phyloP scores from a whole-genome alignment of 2,888 invertebrate genomes.

The Empis livida region DNA sequence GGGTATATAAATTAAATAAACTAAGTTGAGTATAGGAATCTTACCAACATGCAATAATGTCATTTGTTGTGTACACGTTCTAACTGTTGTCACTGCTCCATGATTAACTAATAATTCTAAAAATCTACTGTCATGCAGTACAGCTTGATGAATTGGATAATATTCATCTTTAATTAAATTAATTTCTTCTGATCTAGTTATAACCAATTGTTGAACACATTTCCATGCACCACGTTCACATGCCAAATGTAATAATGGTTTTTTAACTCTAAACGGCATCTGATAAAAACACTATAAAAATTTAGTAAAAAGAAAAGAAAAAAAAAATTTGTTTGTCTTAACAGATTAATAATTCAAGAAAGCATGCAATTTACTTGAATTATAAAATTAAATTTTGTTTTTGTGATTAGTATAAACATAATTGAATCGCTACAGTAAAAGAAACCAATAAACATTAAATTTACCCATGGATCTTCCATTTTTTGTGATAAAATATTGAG shows the following conservation, averaged over 20 bases:
- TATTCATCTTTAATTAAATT: slow-evolving; percentile 61
- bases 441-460: background rate
- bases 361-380: background rate
- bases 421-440: no score
- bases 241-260: slow-evolving; percentile 52
- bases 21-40: no score
- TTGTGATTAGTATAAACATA: background rate
- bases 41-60: slow-evolving; percentile 49
- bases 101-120: slow-evolving; percentile 49
- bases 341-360: slow-evolving; percentile 4
- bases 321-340: background rate
- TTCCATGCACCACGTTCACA: slow-evolving; percentile 60
- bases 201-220: slow-evolving; percentile 52
- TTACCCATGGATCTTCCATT: slow-evolving; percentile 55
- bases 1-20: background rate
- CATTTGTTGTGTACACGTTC: slow-evolving; percentile 59
- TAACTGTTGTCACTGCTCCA: slow-evolving; percentile 57
- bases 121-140: slow-evolving; percentile 57
- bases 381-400: background rate
- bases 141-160: slow-evolving; percentile 65
- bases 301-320: background rate
- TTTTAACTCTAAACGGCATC: slow-evolving; percentile 42
- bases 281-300: slow-evolving; percentile 9
- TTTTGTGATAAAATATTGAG: slow-evolving; percentile 51
- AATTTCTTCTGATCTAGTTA: slow-evolving; percentile 52